These are phyloP conservation scores for Drosophila mulleri DNA, from an alignment of 2,888 invertebrate genomes.

Conservation along the genomic window DNA sequence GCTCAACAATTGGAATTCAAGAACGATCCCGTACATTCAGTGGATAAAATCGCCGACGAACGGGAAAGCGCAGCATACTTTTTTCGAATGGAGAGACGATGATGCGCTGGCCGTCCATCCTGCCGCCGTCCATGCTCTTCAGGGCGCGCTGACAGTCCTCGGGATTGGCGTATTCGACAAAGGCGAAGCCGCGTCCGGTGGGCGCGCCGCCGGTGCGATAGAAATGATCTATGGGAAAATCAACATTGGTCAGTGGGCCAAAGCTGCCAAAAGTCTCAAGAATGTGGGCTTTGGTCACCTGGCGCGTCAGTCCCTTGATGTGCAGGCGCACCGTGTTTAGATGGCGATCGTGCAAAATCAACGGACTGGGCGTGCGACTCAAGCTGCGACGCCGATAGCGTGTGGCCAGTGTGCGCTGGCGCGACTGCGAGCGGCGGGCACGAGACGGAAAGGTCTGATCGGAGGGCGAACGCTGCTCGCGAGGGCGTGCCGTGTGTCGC, in stretches of 20 bases:
- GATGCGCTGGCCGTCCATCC: conserved; percentile 49
- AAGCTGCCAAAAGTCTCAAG: conserved; percentile 56
- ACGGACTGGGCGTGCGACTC: not conserved
- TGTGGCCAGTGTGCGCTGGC: not conserved
- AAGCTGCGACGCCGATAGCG: not conserved
- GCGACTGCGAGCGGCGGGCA: not conserved
- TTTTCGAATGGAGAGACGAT: conserved; percentile 48
- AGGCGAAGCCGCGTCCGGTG: conserved; percentile 61
- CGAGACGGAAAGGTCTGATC: not conserved
- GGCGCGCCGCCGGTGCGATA: not conserved
- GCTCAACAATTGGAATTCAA: not conserved
- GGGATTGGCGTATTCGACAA: conserved; percentile 49
- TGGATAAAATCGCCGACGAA: conserved; percentile 32
- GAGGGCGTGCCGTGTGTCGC: not conserved
- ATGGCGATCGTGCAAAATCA: not conserved
- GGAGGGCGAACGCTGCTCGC: not conserved
- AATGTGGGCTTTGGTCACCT: conserved; percentile 58
- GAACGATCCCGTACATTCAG: not conserved
- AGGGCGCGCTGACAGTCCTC: conserved; percentile 50
- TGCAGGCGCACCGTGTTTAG: conserved; percentile 46
- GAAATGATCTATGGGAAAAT: conserved; percentile 51
- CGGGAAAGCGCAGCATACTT: conserved; percentile 38
- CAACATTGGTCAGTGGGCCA: conserved; percentile 51
- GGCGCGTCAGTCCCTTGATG: conserved; percentile 47
- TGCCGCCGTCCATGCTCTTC: conserved; percentile 59